Base-by-base conservation (phyloP, 2,113 vertebrate species). In the Myotis davidii region DNA sequence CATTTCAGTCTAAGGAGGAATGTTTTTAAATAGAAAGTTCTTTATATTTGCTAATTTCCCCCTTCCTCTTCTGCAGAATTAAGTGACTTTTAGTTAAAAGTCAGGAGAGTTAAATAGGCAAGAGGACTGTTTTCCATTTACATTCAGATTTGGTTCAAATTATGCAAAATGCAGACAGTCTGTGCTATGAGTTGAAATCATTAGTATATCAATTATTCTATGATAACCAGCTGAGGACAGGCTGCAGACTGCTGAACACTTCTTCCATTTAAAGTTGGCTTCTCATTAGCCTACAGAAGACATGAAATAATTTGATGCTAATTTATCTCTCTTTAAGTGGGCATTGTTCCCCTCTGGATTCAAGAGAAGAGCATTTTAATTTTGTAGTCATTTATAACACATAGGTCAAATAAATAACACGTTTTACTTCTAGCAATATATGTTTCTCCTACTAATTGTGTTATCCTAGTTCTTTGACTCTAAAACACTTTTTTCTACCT, bases 151-250 rank as follows among this genome's bases (percentile, higher is more conserved):
- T 91, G 89, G 70, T 93, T 93, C 76, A 95, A 85, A 95, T 98
- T 98, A 97, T 97, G 97, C 78, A 94, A 94, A 97, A 86, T 94
- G 94, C 95, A 97, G 94, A 94, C 94, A 91, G 95, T 95, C 37
- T 9, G 88, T 81, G 74, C 93, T 94, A 61, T 97, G 97, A 96
- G 91, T 74, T 93, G 78, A 86, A 95, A 85, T 96, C 95, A 97
- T 97, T 97, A 97, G 91, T 82, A 79, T 94, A 93, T 97, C 97
- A 97, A 95, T 98, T 98, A 98, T 94, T 97, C 93, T 76, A 23
- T 64, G 91, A 89, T 94, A 97, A 93, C 96, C 96, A 97, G 96
- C 96, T 97, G 97, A 96, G 97, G 94, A 85, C 88, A 95, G 96
- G 70, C 94, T 95, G 83, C 69, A 86, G 95, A 13, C 73, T 82